Evolutionary conservation across 1,140 invertebrate genomes (phyloP).

Genomic region (Neotoxoptera formosana): DNA sequence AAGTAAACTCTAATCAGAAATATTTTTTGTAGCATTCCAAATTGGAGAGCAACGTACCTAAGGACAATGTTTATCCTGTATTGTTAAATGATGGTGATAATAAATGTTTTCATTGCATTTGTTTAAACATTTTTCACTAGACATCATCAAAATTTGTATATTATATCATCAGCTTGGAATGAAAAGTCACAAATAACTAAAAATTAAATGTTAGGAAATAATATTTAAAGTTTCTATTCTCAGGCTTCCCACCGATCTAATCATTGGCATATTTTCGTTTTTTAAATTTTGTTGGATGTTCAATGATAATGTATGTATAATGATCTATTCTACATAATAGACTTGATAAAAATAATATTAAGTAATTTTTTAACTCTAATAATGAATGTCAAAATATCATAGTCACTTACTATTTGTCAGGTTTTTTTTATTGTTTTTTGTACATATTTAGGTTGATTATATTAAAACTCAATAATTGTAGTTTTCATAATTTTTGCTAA

Average conservation of each 20-base stretch:
- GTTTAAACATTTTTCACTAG: not conserved
- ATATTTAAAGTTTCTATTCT: not conserved
- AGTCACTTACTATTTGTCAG: not conserved
- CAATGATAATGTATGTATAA: too few species aligned
- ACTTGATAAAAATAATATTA: not conserved
- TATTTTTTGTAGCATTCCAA: constrained; percentile 1
- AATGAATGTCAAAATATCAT: not conserved
- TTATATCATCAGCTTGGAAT: not conserved
- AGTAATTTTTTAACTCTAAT: not conserved
- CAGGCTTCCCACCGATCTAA: not conserved
- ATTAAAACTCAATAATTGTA: not conserved
- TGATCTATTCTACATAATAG: too few species aligned
- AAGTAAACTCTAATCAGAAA: not conserved
- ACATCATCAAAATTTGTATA: not conserved
- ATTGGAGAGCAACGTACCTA: not conserved
- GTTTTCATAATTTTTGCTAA: not conserved
- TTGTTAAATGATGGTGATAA: not conserved
- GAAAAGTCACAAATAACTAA: not conserved
- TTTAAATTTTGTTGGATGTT: not conserved
- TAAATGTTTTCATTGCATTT: not conserved
- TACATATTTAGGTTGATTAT: not conserved
- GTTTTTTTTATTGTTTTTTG: not conserved
- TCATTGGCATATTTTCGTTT: not conserved
- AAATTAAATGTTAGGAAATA: not conserved
- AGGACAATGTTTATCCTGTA: not conserved